phyloP scores from a whole-genome alignment of 64 coral and sea anemone species.

The Trachythela sp. region DNA sequence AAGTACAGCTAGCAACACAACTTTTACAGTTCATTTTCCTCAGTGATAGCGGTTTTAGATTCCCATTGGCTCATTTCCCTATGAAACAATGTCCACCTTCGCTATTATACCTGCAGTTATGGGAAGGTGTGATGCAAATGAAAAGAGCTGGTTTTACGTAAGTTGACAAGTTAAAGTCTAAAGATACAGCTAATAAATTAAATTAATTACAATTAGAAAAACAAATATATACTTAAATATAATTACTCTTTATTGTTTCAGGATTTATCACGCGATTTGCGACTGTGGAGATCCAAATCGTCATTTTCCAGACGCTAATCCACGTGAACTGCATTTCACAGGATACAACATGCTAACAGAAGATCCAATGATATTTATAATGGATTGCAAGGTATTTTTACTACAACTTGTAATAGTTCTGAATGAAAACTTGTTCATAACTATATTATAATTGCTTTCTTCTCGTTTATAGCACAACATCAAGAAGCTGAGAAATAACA shows the following conservation, averaged over 20 bases:
- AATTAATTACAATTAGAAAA: not conserved
- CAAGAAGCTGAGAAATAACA: constrained; percentile 56
- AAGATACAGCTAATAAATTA: not conserved
- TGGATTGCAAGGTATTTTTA: constrained; percentile 1
- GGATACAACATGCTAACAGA: not conserved
- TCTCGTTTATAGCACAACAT: constrained; percentile 28
- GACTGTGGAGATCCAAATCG: constrained; percentile 43
- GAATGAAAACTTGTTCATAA: too few relatives aligned
- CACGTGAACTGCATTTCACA: constrained; percentile 4
- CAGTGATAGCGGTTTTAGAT: constrained; percentile 49
- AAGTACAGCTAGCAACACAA: constrained; percentile 41
- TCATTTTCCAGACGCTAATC: constrained; percentile 26
- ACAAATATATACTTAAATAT: not conserved
- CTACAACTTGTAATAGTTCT: not conserved
- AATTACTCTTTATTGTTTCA: too few relatives aligned
- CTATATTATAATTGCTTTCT: not conserved
- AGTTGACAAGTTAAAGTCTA: not conserved
- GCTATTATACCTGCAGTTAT: constrained; percentile 27
- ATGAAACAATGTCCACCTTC: constrained; percentile 32
- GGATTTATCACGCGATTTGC: constrained; percentile 35
- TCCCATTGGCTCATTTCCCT: constrained; percentile 43
- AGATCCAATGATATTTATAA: constrained; percentile 9
- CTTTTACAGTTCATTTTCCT: constrained; percentile 53
- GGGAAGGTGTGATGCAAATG: constrained; percentile 52
- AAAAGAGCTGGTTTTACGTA: constrained; percentile 40